Evolutionary conservation across 2,797 vertebrate species (phyloP).

Genomic region (Muraenolepis orangiensis): DNA sequence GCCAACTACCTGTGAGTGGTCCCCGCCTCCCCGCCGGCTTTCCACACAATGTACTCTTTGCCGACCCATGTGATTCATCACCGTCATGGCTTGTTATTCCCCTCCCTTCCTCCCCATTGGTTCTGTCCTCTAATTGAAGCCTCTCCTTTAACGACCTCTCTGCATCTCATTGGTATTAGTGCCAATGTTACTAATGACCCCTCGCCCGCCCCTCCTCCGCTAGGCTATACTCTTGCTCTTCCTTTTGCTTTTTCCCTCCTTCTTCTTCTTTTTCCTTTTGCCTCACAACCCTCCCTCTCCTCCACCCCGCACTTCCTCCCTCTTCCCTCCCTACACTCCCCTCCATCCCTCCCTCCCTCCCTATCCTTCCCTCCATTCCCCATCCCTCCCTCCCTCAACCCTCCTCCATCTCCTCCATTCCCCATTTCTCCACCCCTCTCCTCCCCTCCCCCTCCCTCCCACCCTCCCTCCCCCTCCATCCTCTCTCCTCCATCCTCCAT

Average conservation of each 20-base stretch:
- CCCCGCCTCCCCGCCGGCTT: background rate
- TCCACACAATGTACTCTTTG: background rate
- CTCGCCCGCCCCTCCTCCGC: background rate
- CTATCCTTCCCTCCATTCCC: background rate
- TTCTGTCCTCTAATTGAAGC: constrained; percentile 32
- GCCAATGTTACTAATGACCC: constrained; percentile 32
- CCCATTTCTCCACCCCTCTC: background rate
- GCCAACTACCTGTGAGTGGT: constrained; percentile 98
- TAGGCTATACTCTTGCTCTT: constrained; percentile 9
- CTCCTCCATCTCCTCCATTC: no score
- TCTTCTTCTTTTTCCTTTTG: background rate
- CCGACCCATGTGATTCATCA: background rate
- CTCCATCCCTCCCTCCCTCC: no score
- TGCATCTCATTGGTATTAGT: constrained; percentile 18
- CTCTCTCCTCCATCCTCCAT: background rate
- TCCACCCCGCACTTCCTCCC: background rate
- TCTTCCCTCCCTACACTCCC: background rate
- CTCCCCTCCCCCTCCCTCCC: background rate
- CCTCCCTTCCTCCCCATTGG: constrained; percentile 1
- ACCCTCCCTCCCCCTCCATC: no score
- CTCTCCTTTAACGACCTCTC: constrained; percentile 28
- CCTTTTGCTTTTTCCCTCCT: background rate
- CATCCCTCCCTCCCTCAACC: no score
- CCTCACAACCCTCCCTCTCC: background rate
- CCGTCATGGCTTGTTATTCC: background rate